A percentile compares a stretch with the other conserved stretches of the same genome.
These are phyloP conservation scores for Diacarnus erythraeanus DNA, from an alignment of 37 sponge, comb jelly and placozoan species.

Conservation along the genomic window DNA sequence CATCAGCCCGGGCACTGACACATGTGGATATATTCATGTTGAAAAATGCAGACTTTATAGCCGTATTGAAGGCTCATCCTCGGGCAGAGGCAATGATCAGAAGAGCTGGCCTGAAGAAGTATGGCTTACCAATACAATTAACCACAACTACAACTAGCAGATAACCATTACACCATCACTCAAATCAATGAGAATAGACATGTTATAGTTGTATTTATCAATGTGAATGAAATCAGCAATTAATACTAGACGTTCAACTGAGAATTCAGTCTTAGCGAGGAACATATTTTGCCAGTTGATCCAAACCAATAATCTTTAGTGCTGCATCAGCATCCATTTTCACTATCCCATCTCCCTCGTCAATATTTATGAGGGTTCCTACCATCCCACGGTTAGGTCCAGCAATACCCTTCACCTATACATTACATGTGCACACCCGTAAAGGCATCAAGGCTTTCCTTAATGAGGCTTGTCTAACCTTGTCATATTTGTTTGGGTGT, in stretches of 20 bases:
- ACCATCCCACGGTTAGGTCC: slow-evolving; percentile 64
- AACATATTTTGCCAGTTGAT: slow-evolving; percentile 78
- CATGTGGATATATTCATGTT: slow-evolving; percentile 59
- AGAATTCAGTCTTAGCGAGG: neutral
- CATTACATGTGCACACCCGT: neutral
- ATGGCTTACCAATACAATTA: slow-evolving; percentile 7
- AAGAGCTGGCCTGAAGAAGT: slow-evolving; percentile 1
- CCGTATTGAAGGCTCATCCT: slow-evolving; percentile 26
- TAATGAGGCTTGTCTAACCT: too few relatives aligned
- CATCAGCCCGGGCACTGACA: slow-evolving; percentile 34
- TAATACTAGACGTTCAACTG: neutral
- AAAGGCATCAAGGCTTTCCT: too few relatives aligned
- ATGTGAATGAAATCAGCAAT: neutral
- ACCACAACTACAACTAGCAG: neutral
- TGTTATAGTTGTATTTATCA: neutral
- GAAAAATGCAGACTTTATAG: slow-evolving; percentile 33
- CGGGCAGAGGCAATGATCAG: neutral
- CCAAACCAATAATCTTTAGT: slow-evolving; percentile 79
- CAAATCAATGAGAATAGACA: too few relatives aligned
- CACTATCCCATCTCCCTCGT: slow-evolving; percentile 93
- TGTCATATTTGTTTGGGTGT: slow-evolving; percentile 78
- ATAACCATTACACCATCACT: neutral
- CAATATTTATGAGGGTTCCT: slow-evolving; percentile 90
- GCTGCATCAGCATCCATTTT: slow-evolving; percentile 74
- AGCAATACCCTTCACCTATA: slow-evolving; percentile 69